Conservation (phyloP, 53 echinoderm and acorn worm genomes). For the Holothuria leucospilota region DNA sequence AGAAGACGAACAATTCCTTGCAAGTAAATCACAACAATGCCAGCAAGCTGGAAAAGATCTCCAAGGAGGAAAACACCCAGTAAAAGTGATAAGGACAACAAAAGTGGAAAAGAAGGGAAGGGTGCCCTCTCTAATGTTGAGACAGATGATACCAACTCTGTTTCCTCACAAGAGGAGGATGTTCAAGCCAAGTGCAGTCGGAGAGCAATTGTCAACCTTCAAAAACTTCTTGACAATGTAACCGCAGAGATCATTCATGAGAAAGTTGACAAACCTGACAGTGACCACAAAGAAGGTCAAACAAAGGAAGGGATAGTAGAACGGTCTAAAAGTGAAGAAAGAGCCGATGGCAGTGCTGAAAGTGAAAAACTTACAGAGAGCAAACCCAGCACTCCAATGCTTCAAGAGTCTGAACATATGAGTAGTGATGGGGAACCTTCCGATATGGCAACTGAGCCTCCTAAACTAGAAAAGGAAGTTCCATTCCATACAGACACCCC, state of each 20-base stretch:
- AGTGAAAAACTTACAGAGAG: conserved; percentile 55
- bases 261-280: conserved; percentile 68
- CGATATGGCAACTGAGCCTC: conserved; percentile 72
- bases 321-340: conserved; percentile 21
- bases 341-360: conserved; percentile 20
- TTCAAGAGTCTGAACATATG: conserved; percentile 55
- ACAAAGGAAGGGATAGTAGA: conserved; percentile 32
- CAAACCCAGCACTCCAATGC: conserved; percentile 39
- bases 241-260: conserved; percentile 96
- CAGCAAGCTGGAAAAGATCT: conserved; percentile 51
- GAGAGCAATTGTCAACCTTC: conserved; percentile 93
- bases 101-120: conserved; percentile 6
- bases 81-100: conserved; percentile 37
- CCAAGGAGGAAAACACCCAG: conserved; percentile 58
- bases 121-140: conserved; percentile 26
- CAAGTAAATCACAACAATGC: not conserved
- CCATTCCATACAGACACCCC: conserved; percentile 82
- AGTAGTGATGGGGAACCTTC: conserved; percentile 46
- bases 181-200: conserved; percentile 95
- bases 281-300: conserved; percentile 20
- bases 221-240: conserved; percentile 95
- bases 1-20: no score
- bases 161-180: conserved; percentile 92
- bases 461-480: conserved; percentile 90
- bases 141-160: conserved; percentile 82